phyloP scores from a whole-genome alignment of 2,797 vertebrate genomes.

The Sebastolobus altivelis region DNA sequence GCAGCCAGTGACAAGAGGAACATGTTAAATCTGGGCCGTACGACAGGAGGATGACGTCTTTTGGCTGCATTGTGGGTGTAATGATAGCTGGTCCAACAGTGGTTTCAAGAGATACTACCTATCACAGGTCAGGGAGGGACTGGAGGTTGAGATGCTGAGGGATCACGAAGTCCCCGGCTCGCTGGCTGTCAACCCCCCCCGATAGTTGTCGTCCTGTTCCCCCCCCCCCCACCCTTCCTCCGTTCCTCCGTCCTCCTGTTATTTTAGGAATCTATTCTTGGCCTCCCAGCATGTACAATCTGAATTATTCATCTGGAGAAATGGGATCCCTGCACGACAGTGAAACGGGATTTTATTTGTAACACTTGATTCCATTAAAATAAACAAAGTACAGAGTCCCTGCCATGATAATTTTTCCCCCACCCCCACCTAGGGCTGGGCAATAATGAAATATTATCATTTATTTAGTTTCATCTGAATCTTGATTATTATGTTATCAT shows the following conservation, averaged over 20 bases:
- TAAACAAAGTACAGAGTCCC: constrained; percentile 65
- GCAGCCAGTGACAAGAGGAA: constrained; percentile 47
- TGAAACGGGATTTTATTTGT: constrained; percentile 72
- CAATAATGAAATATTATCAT: background rate
- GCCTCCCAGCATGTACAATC: constrained; percentile 73
- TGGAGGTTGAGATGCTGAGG: constrained; percentile 43
- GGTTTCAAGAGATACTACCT: constrained; percentile 44
- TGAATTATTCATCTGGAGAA: constrained; percentile 83
- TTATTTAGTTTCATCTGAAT: constrained; percentile 13
- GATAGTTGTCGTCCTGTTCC: constrained; percentile 48
- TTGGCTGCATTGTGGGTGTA: constrained; percentile 36
- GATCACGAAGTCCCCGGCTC: constrained; percentile 47
- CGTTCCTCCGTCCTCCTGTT: constrained; percentile 63
- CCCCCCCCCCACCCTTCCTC: constrained; percentile 19
- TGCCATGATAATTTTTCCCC: constrained; percentile 41
- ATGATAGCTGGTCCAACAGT: constrained; percentile 44
- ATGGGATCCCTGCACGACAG: constrained; percentile 71
- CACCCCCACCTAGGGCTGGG: constrained; percentile 1
- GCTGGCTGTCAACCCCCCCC: constrained; percentile 60
- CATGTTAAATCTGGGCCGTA: constrained; percentile 54
- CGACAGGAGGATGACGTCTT: constrained; percentile 46
- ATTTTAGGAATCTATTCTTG: constrained; percentile 80
- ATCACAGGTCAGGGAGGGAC: constrained; percentile 56
- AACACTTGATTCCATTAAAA: constrained; percentile 72
- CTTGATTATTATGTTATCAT: constrained; percentile 4